phyloP scores from a whole-genome alignment of 2,797 vertebrate species.

The Poeciliopsis turneri region DNA sequence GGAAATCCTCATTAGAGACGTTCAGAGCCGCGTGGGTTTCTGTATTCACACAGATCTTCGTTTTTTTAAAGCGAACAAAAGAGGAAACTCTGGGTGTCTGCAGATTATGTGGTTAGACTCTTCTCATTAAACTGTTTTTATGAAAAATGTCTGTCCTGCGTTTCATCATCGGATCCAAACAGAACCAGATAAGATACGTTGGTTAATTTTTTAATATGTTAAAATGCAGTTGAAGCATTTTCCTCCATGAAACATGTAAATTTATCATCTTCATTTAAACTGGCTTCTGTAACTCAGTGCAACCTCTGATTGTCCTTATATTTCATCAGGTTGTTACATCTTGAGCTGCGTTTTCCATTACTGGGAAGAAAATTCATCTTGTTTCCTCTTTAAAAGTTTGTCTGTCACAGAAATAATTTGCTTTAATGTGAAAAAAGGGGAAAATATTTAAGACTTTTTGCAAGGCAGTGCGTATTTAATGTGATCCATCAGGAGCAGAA shows the following conservation, averaged over 20 bases:
- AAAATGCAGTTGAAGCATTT: not conserved
- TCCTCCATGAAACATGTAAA: not conserved
- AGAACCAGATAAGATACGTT: not conserved
- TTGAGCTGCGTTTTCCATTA: not conserved
- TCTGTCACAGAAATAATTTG: not conserved
- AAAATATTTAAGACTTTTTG: not conserved
- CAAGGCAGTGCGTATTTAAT: not conserved
- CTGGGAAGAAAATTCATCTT: not conserved
- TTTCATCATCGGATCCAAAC: slow-evolving; percentile 21
- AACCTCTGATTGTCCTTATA: not conserved
- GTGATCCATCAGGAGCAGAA: not conserved
- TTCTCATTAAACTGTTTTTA: slow-evolving; percentile 48
- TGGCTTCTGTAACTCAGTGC: not conserved
- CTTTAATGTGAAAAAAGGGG: not conserved
- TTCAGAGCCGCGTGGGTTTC: slow-evolving; percentile 42
- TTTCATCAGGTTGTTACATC: not conserved
- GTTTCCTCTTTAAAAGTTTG: not conserved
- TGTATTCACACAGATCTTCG: slow-evolving; percentile 20
- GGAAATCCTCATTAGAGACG: slow-evolving; percentile 51
- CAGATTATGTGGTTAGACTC: slow-evolving; percentile 38
- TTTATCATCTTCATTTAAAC: not conserved
- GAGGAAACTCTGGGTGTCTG: slow-evolving; percentile 17
- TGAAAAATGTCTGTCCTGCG: slow-evolving; percentile 35
- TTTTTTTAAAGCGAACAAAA: slow-evolving; percentile 13
- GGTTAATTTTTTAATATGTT: not conserved